Base-by-base conservation (phyloP, 2,113 vertebrate species). In the Ptilonorhynchus violaceus region DNA sequence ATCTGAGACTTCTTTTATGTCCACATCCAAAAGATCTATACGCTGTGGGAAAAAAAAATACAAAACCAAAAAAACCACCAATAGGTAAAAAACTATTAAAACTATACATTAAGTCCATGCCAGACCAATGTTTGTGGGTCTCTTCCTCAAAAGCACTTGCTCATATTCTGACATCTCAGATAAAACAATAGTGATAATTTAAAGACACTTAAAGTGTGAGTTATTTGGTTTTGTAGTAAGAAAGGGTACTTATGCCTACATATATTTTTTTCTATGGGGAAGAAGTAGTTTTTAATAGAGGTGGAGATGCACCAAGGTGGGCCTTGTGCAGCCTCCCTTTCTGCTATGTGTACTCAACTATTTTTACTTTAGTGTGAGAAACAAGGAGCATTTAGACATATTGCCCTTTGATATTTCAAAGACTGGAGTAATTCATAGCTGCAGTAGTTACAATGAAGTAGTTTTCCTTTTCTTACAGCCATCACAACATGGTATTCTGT, bases 1-100 rank as follows among this genome's bases (percentile, higher is more conserved):
- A 97, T 19, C 21, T 64, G 73, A 97, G 92, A 39, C 96, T 96
- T 85, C 96, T 96, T 92, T 96, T 96, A 50, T 97, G 96, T 22
- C 89, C 96, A 74, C 96, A 97, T 62, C 96, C 96, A 52, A 95
- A 11, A 70, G 89, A 56, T 62, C 85, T 59, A 1, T 94, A 96
- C 19, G 27, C 96, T 97, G 47, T 12, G 15, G 5, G 13, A 0
- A 2, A 10, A 31, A 27, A 69, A 66, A n/a, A 7, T 20, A 18
- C 37, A 64, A 9, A 7, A 8, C 0, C 3, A 17, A 16, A 22
- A 16, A 68, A 68, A 37, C 14, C 1, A 2, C 8, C 70, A 76
- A 23, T 8, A 52, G 6, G 6, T 25, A 24, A 55, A 66, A 76
- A 79, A 46, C 1, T 2, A 17, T 77, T 52, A 79, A 76, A 88